These are phyloP conservation scores for Eleginops maclovinus DNA, from an alignment of 2,113 vertebrate genomes.

Conservation along the genomic window DNA sequence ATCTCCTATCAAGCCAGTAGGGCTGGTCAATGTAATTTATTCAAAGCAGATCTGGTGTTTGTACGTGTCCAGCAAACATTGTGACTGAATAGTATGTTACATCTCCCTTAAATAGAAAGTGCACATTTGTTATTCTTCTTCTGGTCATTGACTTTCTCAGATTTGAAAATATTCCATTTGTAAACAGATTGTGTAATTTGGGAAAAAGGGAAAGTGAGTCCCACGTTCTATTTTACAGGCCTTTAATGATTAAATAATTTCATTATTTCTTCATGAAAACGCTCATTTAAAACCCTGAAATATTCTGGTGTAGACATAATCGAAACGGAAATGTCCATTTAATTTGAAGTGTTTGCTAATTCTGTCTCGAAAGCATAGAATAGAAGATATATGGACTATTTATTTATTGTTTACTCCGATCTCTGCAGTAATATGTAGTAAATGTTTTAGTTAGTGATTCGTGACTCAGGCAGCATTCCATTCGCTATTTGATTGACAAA, in stretches of 20 bases:
- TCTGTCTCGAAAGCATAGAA: not conserved
- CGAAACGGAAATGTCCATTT: not conserved
- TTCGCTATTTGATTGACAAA: not conserved
- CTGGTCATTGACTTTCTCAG: not conserved
- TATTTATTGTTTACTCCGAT: not conserved
- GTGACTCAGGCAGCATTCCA: not conserved
- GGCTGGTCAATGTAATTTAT: not conserved
- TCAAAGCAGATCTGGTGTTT: slow-evolving; percentile 8
- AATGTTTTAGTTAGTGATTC: not conserved
- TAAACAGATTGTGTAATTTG: slow-evolving; percentile 1
- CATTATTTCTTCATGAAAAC: not conserved
- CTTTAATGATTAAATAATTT: not conserved
- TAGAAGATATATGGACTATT: not conserved
- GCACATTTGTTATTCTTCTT: not conserved
- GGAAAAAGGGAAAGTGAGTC: not conserved
- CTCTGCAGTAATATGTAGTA: not conserved
- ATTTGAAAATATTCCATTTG: not conserved
- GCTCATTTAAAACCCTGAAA: not conserved
- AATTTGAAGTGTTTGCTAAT: not conserved
- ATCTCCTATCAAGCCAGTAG: not conserved
- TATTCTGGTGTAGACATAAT: not conserved
- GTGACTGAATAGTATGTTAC: not conserved
- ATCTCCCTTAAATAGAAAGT: not conserved
- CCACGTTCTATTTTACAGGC: not conserved
- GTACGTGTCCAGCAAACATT: not conserved